phyloP scores from a whole-genome alignment of 2,888 invertebrate genomes.

The Rhamphomyia laevipes region DNA sequence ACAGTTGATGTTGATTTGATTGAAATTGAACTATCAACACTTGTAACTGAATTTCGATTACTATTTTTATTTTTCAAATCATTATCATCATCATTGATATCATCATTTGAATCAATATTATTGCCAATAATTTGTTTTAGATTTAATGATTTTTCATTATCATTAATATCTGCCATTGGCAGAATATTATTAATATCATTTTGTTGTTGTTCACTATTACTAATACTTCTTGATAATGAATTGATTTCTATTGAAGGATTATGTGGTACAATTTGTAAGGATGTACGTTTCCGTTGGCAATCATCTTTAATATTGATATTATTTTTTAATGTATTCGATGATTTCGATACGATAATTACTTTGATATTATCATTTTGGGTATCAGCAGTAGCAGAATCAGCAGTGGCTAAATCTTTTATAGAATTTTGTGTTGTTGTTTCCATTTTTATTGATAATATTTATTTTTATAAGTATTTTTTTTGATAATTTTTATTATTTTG shows the following conservation, averaged over 20 bases:
- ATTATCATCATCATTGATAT: slow-evolving; percentile 9
- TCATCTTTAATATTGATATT: slow-evolving; percentile 37
- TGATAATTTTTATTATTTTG: no score
- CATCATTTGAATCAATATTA: background rate
- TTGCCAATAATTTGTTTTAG: background rate
- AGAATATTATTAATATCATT: no score
- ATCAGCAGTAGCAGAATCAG: no score
- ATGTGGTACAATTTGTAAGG: slow-evolving; percentile 33
- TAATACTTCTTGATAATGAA: no score
- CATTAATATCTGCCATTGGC: no score
- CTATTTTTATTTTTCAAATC: slow-evolving; percentile 16
- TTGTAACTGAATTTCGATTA: slow-evolving; percentile 33
- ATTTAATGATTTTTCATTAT: no score
- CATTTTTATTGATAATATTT: no score
- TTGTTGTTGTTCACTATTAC: slow-evolving; percentile 19
- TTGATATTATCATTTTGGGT: slow-evolving; percentile 28
- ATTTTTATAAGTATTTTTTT: no score
- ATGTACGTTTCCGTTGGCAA: slow-evolving; percentile 33
- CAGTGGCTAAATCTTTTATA: no score
- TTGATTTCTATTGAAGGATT: slow-evolving; percentile 6
- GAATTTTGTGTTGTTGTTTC: no score
- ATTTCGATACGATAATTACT: slow-evolving; percentile 32
- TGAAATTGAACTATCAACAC: slow-evolving; percentile 32
- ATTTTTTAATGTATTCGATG: slow-evolving; percentile 34
- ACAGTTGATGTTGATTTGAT: slow-evolving; percentile 22